Evolutionary conservation across 2,888 invertebrate species (phyloP).

Genomic region (Melinaea marsaeus): DNA sequence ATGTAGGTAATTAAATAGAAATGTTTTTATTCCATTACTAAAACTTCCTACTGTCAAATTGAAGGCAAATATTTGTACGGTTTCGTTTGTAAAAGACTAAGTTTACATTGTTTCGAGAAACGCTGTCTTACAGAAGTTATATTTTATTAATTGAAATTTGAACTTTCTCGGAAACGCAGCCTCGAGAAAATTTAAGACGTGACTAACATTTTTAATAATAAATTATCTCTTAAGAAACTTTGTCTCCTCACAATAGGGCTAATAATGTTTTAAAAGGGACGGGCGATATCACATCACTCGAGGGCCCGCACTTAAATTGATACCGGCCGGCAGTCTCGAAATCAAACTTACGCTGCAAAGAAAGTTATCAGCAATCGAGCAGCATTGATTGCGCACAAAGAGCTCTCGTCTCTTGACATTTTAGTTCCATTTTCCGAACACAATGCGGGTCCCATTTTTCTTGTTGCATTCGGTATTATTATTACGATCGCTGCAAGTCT

Average conservation of each 20-base stretch:
- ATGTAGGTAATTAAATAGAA: too few species aligned
- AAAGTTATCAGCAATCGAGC: slow-evolving; percentile 74
- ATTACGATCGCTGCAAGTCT: slow-evolving; percentile 53
- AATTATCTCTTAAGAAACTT: slow-evolving; percentile 28
- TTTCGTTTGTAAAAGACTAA: slow-evolving; percentile 4
- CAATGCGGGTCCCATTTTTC: slow-evolving; percentile 68
- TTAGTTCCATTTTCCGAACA: slow-evolving; percentile 69
- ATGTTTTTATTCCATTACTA: background rate
- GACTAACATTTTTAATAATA: slow-evolving; percentile 41
- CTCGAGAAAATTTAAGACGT: slow-evolving; percentile 43
- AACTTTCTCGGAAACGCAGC: slow-evolving; percentile 14
- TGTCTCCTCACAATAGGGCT: slow-evolving; percentile 29
- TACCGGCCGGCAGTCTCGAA: slow-evolving; percentile 50
- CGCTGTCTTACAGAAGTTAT: slow-evolving; percentile 11
- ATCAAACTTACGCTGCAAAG: slow-evolving; percentile 64
- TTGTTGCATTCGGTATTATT: slow-evolving; percentile 67
- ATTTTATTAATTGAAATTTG: slow-evolving; percentile 21
- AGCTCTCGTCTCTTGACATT: slow-evolving; percentile 68
- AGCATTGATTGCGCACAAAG: slow-evolving; percentile 73
- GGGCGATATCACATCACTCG: slow-evolving; percentile 14
- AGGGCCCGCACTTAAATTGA: slow-evolving; percentile 40
- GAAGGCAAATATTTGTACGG: slow-evolving; percentile 5
- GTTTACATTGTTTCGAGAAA: slow-evolving; percentile 6
- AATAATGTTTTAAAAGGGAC: slow-evolving; percentile 15
- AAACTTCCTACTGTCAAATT: background rate